Conservation (phyloP, 2,888 invertebrate genomes). For the Sympetrum striolatum region DNA sequence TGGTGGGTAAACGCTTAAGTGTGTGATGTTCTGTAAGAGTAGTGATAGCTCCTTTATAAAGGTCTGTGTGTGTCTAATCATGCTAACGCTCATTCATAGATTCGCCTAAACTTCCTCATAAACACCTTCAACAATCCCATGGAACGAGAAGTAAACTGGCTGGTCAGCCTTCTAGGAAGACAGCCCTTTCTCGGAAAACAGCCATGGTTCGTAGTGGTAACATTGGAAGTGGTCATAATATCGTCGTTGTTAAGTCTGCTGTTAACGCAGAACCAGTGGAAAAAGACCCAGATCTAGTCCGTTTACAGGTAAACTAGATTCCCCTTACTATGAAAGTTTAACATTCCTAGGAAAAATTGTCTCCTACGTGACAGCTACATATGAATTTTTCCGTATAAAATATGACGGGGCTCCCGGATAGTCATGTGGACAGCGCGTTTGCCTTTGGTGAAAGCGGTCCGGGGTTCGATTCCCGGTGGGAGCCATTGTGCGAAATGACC, state of each 20-base stretch:
- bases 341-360: background rate
- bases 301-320: conserved; percentile 66
- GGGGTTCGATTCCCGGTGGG: too few relatives aligned
- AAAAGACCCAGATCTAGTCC: conserved; percentile 77
- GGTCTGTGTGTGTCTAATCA: background rate
- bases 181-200: background rate
- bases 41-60: background rate
- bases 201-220: conserved; percentile 45
- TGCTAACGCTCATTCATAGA: conserved; percentile 61
- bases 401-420: too few relatives aligned
- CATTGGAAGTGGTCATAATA: conserved; percentile 69
- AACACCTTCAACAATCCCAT: conserved; percentile 58
- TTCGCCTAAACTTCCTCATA: conserved; percentile 80
- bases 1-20: conserved; percentile 60
- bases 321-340: background rate
- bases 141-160: background rate
- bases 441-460: too few relatives aligned
- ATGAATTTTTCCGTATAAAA: too few relatives aligned
- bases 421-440: too few relatives aligned
- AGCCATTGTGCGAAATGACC: too few relatives aligned
- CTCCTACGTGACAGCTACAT: too few relatives aligned
- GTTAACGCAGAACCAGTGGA: conserved; percentile 67
- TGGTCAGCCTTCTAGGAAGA: conserved; percentile 7
- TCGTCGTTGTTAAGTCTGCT: conserved; percentile 79
- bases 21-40: conserved; percentile 12